phyloP scores from a whole-genome alignment of 2,888 invertebrate species.

The Nephrotoma appendiculata region DNA sequence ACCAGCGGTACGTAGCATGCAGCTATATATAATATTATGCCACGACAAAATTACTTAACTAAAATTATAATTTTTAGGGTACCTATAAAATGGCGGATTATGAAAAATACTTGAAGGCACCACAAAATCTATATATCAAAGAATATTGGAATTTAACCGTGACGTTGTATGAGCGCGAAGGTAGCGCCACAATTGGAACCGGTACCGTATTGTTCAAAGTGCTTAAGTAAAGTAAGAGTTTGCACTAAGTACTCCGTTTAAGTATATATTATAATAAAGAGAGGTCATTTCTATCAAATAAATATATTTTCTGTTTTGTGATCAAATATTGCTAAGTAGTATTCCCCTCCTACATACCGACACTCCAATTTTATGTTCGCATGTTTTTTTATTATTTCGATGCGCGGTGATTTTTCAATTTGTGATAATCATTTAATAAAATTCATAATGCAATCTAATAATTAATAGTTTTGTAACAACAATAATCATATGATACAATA shows the following conservation, averaged over 20 bases:
- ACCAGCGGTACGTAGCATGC: not conserved
- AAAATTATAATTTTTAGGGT: not conserved
- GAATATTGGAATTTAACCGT: not conserved
- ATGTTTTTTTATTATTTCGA: not conserved
- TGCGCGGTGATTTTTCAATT: not conserved
- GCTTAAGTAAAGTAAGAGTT: not conserved
- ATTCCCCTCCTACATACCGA: not conserved
- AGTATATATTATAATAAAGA: not conserved
- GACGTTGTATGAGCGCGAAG: not conserved
- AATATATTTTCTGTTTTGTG: not conserved
- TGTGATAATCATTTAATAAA: not conserved
- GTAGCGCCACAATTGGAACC: not conserved
- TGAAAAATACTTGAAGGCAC: not conserved
- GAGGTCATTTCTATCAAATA: not conserved
- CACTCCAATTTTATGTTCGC: not conserved
- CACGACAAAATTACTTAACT: not conserved
- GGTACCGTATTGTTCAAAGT: not conserved
- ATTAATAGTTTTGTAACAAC: not conserved
- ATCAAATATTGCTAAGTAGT: not conserved
- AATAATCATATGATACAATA: not conserved
- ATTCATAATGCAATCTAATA: not conserved
- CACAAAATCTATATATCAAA: not conserved
- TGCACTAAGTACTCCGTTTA: not conserved
- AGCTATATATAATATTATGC: not conserved
- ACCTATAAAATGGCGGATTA: not conserved